Conservation (phyloP, 1,140 invertebrate species). For the Nasonia giraulti region DNA sequence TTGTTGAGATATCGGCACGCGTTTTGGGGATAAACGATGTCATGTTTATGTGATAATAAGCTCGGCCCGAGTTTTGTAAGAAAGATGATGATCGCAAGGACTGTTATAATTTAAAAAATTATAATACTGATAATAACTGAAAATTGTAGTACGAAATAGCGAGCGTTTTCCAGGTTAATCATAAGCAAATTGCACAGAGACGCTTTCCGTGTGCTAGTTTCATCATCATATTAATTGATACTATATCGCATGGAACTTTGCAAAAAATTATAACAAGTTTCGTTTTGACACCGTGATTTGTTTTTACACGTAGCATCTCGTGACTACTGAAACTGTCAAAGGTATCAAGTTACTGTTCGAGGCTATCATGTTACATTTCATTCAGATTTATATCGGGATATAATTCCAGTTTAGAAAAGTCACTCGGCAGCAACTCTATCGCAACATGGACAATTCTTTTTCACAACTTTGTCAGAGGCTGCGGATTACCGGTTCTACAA, state of each 20-base stretch:
- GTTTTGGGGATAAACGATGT: not conserved
- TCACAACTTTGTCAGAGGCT: constrained; percentile 14
- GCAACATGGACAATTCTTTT: constrained; percentile 17
- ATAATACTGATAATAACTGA: too few species aligned
- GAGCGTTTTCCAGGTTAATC: too few species aligned
- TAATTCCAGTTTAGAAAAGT: constrained; percentile 37
- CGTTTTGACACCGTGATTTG: too few species aligned
- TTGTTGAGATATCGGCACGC: not conserved
- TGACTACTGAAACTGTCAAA: constrained; percentile 41
- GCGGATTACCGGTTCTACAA: constrained; percentile 16
- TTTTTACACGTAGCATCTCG: too few species aligned
- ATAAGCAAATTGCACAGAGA: too few species aligned
- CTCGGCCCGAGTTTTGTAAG: too few species aligned
- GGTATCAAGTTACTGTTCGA: constrained; percentile 19
- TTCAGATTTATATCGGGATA: not conserved
- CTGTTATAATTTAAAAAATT: too few species aligned
- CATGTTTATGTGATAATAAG: not conserved
- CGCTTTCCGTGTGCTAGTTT: too few species aligned
- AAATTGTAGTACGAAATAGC: too few species aligned
- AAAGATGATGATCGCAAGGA: too few species aligned
- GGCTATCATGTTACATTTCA: constrained; percentile 29
- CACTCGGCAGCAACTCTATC: constrained; percentile 41
- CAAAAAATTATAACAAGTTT: not conserved
- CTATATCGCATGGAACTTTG: not conserved
- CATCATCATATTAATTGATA: too few species aligned